phyloP scores from a whole-genome alignment of 2,888 invertebrate genomes.

The Ernsta delagoae region DNA sequence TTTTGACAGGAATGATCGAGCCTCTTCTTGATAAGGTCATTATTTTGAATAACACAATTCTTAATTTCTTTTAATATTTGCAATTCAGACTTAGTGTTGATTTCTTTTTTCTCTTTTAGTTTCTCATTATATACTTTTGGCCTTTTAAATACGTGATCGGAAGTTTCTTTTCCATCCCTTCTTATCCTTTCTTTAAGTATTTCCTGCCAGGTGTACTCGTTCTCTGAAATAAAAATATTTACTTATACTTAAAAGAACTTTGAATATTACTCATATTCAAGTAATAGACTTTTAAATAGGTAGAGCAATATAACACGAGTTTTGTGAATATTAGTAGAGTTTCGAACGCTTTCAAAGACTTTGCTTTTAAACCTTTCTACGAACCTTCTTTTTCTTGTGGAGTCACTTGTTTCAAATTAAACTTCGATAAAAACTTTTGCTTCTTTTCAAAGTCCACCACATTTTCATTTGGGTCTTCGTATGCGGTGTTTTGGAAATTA shows the following conservation, averaged over 20 bases:
- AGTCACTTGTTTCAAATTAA: slow-evolving; percentile 84
- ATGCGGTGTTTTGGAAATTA: background rate
- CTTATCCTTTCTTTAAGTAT: slow-evolving; percentile 86
- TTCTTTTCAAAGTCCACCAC: slow-evolving; percentile 70
- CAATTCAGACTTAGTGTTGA: slow-evolving; percentile 67
- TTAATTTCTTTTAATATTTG: slow-evolving; percentile 75
- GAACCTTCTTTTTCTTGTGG: slow-evolving; percentile 84
- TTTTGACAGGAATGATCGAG: slow-evolving; percentile 56
- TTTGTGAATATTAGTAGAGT: too few relatives aligned
- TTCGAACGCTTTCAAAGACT: too few relatives aligned
- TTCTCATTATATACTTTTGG: slow-evolving; percentile 41
- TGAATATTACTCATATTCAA: too few relatives aligned
- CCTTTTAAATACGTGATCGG: slow-evolving; percentile 43
- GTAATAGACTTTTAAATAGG: too few relatives aligned
- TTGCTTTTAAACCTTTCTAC: too few relatives aligned
- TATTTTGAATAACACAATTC: slow-evolving; percentile 73
- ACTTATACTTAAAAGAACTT: too few relatives aligned
- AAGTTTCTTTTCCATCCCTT: slow-evolving; percentile 69
- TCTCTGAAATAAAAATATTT: slow-evolving; percentile 69
- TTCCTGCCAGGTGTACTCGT: slow-evolving; percentile 87
- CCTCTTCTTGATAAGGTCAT: slow-evolving; percentile 74
- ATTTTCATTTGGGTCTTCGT: slow-evolving; percentile 44
- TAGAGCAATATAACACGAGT: too few relatives aligned
- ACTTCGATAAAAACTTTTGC: slow-evolving; percentile 83
- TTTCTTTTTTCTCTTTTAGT: slow-evolving; percentile 46